Evolutionary conservation across 2,888 invertebrate species (phyloP).

Genomic region (Andrena hattorfiana): DNA sequence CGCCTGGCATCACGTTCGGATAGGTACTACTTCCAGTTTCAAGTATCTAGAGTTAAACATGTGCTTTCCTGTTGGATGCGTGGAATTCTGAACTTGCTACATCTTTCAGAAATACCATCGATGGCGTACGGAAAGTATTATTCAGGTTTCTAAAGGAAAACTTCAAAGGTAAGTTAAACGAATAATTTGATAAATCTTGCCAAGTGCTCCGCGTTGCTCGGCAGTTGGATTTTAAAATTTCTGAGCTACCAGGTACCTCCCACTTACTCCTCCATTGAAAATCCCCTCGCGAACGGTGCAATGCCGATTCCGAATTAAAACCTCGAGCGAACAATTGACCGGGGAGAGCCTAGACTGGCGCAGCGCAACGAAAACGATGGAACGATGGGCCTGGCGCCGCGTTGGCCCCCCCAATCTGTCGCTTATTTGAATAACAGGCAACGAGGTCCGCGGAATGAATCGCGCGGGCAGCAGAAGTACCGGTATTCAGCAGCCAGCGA

Average conservation of each 20-base stretch:
- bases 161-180: neutral
- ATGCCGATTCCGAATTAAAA: neutral
- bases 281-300: neutral
- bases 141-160: too few relatives aligned
- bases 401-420: slow-evolving; percentile 36
- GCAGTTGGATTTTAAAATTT: neutral
- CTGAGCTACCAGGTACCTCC: too few relatives aligned
- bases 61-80: neutral
- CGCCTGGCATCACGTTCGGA: neutral
- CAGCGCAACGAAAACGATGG: slow-evolving; percentile 30
- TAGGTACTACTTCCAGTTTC: neutral
- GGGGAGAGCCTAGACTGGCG: neutral
- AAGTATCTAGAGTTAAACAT: neutral
- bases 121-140: too few relatives aligned
- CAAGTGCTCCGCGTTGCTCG: too few relatives aligned
- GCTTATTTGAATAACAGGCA: slow-evolving; percentile 60
- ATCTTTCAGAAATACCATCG: too few relatives aligned
- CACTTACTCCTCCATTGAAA: neutral
- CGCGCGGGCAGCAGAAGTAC: slow-evolving; percentile 64
- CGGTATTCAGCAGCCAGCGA: slow-evolving; percentile 68
- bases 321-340: neutral
- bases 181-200: neutral
- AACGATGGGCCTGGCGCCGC: slow-evolving; percentile 26
- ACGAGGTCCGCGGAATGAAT: slow-evolving; percentile 64
- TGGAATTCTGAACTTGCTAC: neutral